These are phyloP conservation scores for Microchirus variegatus DNA, from an alignment of 2,797 vertebrate genomes.

Conservation along the genomic window DNA sequence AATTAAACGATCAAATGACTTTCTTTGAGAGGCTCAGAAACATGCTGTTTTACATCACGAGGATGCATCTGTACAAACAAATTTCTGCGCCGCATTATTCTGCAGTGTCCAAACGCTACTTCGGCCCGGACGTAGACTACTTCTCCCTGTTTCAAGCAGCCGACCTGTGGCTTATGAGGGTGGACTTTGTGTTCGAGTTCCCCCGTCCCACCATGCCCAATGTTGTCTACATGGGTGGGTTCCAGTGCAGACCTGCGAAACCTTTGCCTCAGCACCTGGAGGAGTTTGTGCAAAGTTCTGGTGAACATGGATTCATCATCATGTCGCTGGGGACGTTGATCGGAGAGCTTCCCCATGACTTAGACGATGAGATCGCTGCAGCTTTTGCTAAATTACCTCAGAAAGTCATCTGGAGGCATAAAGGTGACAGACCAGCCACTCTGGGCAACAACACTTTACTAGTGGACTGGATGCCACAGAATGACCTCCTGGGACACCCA, in stretches of 20 bases:
- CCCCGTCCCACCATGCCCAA: conserved; percentile 80
- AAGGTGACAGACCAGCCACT: conserved; percentile 63
- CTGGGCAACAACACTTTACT: conserved; percentile 80
- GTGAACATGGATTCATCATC: conserved; percentile 45
- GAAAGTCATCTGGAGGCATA: conserved; percentile 81
- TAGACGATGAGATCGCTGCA: conserved; percentile 63
- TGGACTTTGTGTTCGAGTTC: conserved; percentile 78
- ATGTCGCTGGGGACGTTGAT: conserved; percentile 76
- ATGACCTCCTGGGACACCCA: conserved; percentile 76
- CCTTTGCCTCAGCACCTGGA: conserved; percentile 73
- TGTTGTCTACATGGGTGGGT: conserved; percentile 79
- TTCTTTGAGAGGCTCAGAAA: conserved; percentile 62
- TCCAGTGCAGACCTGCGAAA: conserved; percentile 79
- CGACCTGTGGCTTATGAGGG: conserved; percentile 77
- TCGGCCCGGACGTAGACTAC: conserved; percentile 45
- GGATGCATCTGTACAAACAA: conserved; percentile 51
- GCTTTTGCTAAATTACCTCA: conserved; percentile 77
- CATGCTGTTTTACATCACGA: conserved; percentile 32
- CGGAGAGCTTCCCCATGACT: conserved; percentile 19
- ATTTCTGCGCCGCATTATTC: not conserved
- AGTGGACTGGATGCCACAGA: conserved; percentile 81
- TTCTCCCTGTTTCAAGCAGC: conserved; percentile 49
- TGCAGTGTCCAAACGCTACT: conserved; percentile 1
- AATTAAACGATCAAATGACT: conserved; percentile 51
- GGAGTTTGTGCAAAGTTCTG: conserved; percentile 77